phyloP scores from a whole-genome alignment of 2,113 vertebrate species.

The Prionailurus bengalensis region DNA sequence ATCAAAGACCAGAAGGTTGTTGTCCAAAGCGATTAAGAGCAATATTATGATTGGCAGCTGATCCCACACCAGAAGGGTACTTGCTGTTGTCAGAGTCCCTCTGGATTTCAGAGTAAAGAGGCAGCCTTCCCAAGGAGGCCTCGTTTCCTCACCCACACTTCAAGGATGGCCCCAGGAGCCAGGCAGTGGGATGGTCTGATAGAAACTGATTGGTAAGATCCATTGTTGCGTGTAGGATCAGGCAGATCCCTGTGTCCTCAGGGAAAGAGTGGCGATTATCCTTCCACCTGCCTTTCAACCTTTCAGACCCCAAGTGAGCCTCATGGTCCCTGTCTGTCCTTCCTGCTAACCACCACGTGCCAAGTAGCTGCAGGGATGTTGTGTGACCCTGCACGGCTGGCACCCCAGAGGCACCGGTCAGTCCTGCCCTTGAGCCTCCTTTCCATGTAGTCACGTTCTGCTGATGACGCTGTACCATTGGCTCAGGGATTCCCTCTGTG shows the following conservation, averaged over 20 bases:
- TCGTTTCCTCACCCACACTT: neutral
- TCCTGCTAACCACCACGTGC: neutral
- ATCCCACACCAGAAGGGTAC: neutral
- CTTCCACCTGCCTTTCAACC: slow-evolving; percentile 36
- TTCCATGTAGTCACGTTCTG: neutral
- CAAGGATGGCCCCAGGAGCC: neutral
- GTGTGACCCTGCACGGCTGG: neutral
- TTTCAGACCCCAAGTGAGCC: slow-evolving; percentile 45
- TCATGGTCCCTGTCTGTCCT: slow-evolving; percentile 34
- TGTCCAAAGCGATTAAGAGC: slow-evolving; percentile 28
- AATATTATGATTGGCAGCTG: slow-evolving; percentile 67
- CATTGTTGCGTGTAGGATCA: slow-evolving; percentile 21
- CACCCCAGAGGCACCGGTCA: neutral
- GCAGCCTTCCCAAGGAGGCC: neutral
- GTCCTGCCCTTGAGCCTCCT: neutral
- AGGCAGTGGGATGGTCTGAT: neutral
- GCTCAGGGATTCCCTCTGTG: neutral
- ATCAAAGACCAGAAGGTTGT: slow-evolving; percentile 65
- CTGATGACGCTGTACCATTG: neutral
- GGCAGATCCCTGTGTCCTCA: neutral
- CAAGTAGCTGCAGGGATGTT: slow-evolving; percentile 65
- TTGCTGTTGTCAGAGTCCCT: neutral
- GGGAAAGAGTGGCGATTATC: slow-evolving; percentile 37
- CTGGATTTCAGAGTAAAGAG: neutral
- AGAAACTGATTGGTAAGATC: neutral